Evolutionary conservation across 2,888 invertebrate species (phyloP).

Genomic region (Melipona beecheii): DNA sequence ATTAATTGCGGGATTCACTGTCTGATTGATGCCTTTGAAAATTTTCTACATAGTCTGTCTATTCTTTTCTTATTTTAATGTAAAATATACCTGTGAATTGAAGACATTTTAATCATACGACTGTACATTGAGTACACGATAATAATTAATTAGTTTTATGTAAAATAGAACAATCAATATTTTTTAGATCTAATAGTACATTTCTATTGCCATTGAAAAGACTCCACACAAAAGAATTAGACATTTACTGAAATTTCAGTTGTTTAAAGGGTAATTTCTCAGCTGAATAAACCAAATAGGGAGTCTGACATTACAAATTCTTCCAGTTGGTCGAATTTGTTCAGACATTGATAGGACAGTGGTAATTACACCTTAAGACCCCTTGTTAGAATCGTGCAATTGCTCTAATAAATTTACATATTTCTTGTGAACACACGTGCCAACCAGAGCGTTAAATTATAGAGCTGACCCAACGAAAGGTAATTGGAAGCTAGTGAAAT

Average conservation of each 20-base stretch:
- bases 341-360: slow-evolving; percentile 43
- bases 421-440: slow-evolving; percentile 45
- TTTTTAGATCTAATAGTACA: background rate
- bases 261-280: slow-evolving; percentile 1
- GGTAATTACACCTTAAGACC: slow-evolving; percentile 48
- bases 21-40: background rate
- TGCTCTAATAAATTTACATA: slow-evolving; percentile 53
- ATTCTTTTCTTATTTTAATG: background rate
- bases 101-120: background rate
- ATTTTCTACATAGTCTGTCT: background rate
- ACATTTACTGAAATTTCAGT: background rate
- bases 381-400: slow-evolving; percentile 49
- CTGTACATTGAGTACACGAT: background rate
- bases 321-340: slow-evolving; percentile 43
- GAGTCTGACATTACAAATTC: slow-evolving; percentile 46
- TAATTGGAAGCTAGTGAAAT: slow-evolving; percentile 31
- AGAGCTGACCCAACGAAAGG: slow-evolving; percentile 31
- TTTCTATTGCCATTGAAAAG: background rate
- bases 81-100: background rate
- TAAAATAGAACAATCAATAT: background rate
- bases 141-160: background rate
- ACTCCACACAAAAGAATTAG: background rate
- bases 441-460: slow-evolving; percentile 55
- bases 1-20: slow-evolving; percentile 32
- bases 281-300: background rate